Conservation (phyloP, 37 sponge, comb jelly and placozoan species). For the Cladorhizidae sp. region DNA sequence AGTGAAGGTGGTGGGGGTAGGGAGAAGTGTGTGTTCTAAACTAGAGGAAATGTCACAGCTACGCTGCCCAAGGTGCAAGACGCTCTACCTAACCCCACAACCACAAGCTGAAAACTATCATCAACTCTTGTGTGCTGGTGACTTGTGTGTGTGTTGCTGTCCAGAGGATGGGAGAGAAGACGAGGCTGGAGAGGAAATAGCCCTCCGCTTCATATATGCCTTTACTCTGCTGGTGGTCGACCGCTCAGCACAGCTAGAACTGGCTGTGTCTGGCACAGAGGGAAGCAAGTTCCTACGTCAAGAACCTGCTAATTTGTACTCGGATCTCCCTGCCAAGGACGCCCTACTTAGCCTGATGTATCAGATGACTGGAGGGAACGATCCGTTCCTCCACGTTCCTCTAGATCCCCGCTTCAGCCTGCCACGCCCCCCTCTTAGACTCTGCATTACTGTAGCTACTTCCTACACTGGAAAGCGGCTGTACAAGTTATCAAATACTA, state of each 20-base stretch:
- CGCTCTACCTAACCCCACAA: not conserved
- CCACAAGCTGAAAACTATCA: not conserved
- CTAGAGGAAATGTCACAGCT: slow-evolving; percentile 12
- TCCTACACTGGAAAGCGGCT: not conserved
- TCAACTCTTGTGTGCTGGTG: slow-evolving; percentile 1
- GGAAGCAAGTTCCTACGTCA: not conserved
- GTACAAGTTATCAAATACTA: not conserved
- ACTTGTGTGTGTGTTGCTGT: slow-evolving; percentile 8
- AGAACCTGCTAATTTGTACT: not conserved
- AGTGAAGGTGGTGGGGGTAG: not conserved
- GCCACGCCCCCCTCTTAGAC: not conserved
- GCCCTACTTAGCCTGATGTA: not conserved
- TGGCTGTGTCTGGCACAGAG: not conserved
- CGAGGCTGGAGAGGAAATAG: not conserved
- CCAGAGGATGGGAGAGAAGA: too few relatives aligned
- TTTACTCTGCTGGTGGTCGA: slow-evolving; percentile 7
- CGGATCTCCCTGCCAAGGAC: not conserved
- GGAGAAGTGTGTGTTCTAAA: not conserved
- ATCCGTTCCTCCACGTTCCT: slow-evolving; percentile 9
- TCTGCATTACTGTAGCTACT: not conserved
- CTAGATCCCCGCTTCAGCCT: not conserved
- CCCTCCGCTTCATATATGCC: slow-evolving; percentile 7
- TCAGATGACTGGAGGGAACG: slow-evolving; percentile 19
- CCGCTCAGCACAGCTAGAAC: not conserved
- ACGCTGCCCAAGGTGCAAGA: slow-evolving; percentile 11